Evolutionary conservation across 2,888 invertebrate species (phyloP), one percentile per base, ranked within the genome.

Genomic region (Hedya salicella): DNA sequence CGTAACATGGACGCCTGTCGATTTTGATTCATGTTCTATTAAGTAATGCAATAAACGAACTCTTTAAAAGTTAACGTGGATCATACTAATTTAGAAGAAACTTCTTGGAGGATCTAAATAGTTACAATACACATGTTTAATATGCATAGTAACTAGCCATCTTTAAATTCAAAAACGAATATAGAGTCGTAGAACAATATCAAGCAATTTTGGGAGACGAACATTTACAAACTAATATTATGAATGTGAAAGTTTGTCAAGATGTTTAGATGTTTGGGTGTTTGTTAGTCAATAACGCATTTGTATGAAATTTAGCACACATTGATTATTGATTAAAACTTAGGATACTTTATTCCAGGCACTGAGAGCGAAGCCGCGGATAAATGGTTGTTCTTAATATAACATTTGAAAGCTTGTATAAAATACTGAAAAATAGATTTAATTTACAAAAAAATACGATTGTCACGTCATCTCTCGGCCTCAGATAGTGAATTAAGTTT

Each of bases 401-500:
- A n/a, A n/a, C n/a, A n/a, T n/a, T n/a, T n/a, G 25, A 25, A 25
- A 25, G 3, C 25, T 25, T 25, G 25, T 25, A 1, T 3, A 5
- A 21, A n/a, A 13, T 16, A 5, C 4, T 25, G 25, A 4, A 48
- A 48, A 5, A 21, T 25, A 11, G 2, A 9, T 14, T 25, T 25
- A n/a, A 25, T 21, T 6, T 11, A 48, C 1, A 21, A 25, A n/a
- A 42, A 52, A n/a, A 42, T 46, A 39, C 50, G 42, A 46, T 60
- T 48, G 54, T 49, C 62, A 36, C 62, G 57, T 62, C n/a, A 79
- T 9, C 81, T 11, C 70, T 73, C 78, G 71, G 54, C 78, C 81
- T 80, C 75, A 78, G 77, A 79, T 82, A 86, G 82, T 77, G 79
- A 85, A 86, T 86, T 83, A 86, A 81, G 75, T 81, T 79, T 82